Evolutionary conservation across 2,888 invertebrate genomes (phyloP), one percentile per base, ranked within the genome.

Genomic region (Sphaerophoria taeniata): DNA sequence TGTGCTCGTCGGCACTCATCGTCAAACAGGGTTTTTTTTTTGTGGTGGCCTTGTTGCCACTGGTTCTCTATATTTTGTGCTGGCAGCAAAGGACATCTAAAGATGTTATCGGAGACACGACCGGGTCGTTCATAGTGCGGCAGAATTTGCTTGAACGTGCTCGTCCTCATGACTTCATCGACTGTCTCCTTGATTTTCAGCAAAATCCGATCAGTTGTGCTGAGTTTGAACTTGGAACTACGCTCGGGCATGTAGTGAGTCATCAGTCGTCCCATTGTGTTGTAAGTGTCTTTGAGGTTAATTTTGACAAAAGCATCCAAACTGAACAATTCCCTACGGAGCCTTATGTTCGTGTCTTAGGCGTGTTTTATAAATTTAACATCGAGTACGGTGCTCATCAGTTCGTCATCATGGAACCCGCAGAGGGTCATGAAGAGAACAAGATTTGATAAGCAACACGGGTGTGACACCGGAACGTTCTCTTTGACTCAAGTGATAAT

Each of bases 111-210:
- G n/a, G n/a, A n/a, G n/a, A n/a, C n/a, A n/a, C n/a, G n/a, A n/a
- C n/a, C 95, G 92, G 94, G 93, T 90, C 93, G 93, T 87, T 94
- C 93, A 89, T 94, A 95, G 88, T 96, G 96, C 7, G 96, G 95
- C 84, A 97, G 89, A 83, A 96, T 91, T 89, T 95, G 95, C 72
- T 90, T 91, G 2, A 92, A 87, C 78, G 93, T 92, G 0, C 93
- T 91, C 24, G 92, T 89, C 0, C 93, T 94, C 49, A 94, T 91
- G 14, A 93, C 88, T 49, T 92, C 90, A 79, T 91, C 91, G 4
- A 94, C 87, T 0, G 92, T 89, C 67, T 93, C 93, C n/a, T 93
- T 91, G 0, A 95, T 90, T 89, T 95, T 94, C 51, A 95, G 87
- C 70, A 94, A 91, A 88, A 95, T 92, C 87, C 90, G 93, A 89